Evolutionary conservation across 30 jellyfish, hydroid and myxozoan species (phyloP), one percentile per base, ranked within the genome.

Genomic region (Aurelia aurita): DNA sequence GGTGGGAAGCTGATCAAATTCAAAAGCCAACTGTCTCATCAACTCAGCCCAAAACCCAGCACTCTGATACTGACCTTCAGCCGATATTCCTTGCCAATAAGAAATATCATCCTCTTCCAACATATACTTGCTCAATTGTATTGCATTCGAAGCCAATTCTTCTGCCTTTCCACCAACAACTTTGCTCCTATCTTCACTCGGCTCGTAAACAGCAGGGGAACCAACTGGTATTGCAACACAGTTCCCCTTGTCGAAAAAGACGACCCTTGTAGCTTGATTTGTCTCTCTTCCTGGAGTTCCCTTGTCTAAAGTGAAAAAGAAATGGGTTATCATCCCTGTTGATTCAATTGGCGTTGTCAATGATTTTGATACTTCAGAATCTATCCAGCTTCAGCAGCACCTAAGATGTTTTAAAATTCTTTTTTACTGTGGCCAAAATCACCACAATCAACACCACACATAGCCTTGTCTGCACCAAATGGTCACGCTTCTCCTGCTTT

Each of bases 41-140:
- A 19, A 69, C 82, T 69, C 82, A 65, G 77, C 77, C 82, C 65
- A 69, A 69, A 69, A 69, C 66, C 82, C 82, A 16, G 66, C 67
- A 69, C 67, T 69, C 82, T 69, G 82, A 69, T 69, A 69, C n/a
- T 69, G 82, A 19, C 82, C 82, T 5, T 69, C 82, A 69, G 82
- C 82, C 25, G 29, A 14, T 69, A 43, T 69, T 69, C 65, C 82
- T 69, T 46, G 82, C 72, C 82, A 69, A 46, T 23, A 69, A 0
- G 65, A 69, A 3, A 69, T 15, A 26, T 69, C 82, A 2, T 69
- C 82, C 34, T 69, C 82, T 32, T 69, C 82, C 82, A 69, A 15
- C 25, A n/a, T 69, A 12, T 35, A 35, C 47, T 35, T 35, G 47
- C 5, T 35, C 10, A 35, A 6, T 5, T 35, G 47, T 35, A 35